Conservation (phyloP, 2,797 vertebrate species). For the Lepus townsendii region DNA sequence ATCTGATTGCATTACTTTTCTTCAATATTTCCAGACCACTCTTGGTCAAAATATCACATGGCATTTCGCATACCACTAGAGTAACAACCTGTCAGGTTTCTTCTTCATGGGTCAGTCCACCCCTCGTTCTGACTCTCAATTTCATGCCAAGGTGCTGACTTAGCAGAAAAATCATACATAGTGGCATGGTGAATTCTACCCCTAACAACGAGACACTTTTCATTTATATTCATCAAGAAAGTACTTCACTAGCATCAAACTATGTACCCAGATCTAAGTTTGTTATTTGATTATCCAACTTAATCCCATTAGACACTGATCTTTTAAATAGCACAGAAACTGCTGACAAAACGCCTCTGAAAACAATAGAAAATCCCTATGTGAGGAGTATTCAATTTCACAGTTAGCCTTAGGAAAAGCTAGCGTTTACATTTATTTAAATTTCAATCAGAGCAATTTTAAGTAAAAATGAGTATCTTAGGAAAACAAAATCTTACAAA, state of each 20-base stretch:
- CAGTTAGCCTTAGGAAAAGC: slow-evolving; percentile 82
- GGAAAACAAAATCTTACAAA: slow-evolving; percentile 33
- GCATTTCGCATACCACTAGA: not conserved
- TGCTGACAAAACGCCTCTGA: slow-evolving; percentile 86
- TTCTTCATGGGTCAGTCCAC: not conserved
- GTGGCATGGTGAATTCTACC: slow-evolving; percentile 11
- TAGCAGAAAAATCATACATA: slow-evolving; percentile 19
- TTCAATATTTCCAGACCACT: not conserved
- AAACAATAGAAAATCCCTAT: slow-evolving; percentile 83
- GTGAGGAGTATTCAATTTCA: slow-evolving; percentile 82
- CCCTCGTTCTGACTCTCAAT: not conserved
- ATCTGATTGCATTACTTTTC: not conserved
- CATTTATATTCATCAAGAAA: slow-evolving; percentile 85
- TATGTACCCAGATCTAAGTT: slow-evolving; percentile 81
- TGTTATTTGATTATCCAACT: slow-evolving; percentile 89
- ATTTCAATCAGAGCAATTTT: slow-evolving; percentile 72
- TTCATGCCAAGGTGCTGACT: slow-evolving; percentile 63
- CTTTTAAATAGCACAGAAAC: slow-evolving; percentile 88
- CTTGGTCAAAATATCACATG: not conserved
- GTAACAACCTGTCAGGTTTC: not conserved
- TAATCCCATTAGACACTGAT: slow-evolving; percentile 90
- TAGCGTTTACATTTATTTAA: slow-evolving; percentile 83
- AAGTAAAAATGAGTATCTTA: slow-evolving; percentile 63
- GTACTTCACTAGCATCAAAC: slow-evolving; percentile 78
- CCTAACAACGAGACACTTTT: slow-evolving; percentile 63